Evolutionary conservation across 2,113 vertebrate species (phyloP).

Genomic region (Solea senegalensis): DNA sequence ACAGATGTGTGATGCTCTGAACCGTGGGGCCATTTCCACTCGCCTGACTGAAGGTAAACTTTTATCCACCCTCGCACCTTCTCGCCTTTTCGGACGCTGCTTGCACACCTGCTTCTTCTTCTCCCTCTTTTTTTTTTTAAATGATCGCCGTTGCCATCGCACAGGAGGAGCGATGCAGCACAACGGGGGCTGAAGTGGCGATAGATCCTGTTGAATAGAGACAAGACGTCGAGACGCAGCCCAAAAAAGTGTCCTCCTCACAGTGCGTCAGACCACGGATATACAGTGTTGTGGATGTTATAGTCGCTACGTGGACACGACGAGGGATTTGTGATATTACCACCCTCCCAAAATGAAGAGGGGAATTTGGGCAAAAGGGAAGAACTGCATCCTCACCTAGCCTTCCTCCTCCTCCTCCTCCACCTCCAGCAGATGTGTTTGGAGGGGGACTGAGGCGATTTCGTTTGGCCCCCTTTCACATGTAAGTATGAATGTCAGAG

Average conservation of each 20-base stretch:
- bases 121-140: neutral
- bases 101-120: conserved; percentile 56
- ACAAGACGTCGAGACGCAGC: conserved; percentile 73
- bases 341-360: conserved; percentile 46
- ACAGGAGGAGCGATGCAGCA: conserved; percentile 77
- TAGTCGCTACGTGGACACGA: conserved; percentile 64
- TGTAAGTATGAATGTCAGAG: conserved; percentile 76
- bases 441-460: conserved; percentile 56
- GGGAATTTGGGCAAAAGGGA: conserved; percentile 66
- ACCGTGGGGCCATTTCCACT: conserved; percentile 58
- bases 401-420: conserved; percentile 54
- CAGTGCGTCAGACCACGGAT: conserved; percentile 79
- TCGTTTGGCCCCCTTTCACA: conserved; percentile 63
- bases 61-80: conserved; percentile 63
- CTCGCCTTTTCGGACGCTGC: conserved; percentile 32
- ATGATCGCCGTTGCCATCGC: conserved; percentile 34
- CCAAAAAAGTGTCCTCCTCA: conserved; percentile 72
- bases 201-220: conserved; percentile 84
- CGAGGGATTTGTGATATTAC: conserved; percentile 60
- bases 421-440: conserved; percentile 57
- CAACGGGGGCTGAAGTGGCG: conserved; percentile 73
- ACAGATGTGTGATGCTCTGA: conserved; percentile 78
- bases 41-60: conserved; percentile 74
- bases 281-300: conserved; percentile 61
- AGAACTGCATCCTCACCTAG: conserved; percentile 74